Evolutionary conservation across 23 tunicate species (phyloP).

Genomic region (Styela plicata): DNA sequence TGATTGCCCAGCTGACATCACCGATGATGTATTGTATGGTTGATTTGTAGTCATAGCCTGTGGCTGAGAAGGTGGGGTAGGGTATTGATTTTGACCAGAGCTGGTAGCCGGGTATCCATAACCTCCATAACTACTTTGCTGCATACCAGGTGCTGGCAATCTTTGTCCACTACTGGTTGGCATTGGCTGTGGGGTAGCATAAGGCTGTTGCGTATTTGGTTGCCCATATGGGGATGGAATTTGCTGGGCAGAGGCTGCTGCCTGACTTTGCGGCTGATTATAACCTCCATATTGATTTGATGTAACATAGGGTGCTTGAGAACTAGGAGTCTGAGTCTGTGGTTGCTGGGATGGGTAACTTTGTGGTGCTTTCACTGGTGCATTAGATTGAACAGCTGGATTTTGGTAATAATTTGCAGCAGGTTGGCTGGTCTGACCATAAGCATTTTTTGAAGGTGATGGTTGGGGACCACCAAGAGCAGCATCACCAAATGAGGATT

Average conservation of each 20-base stretch:
- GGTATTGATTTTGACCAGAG: background rate
- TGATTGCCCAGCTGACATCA: background rate
- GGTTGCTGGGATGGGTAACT: background rate
- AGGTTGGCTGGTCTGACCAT: slow-evolving; percentile 9
- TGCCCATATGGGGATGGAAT: slow-evolving; percentile 20
- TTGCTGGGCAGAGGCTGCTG: background rate
- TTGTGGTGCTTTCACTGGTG: background rate
- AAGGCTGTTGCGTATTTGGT: slow-evolving; percentile 1
- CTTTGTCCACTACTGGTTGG: slow-evolving; percentile 14
- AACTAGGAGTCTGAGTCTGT: slow-evolving; percentile 1
- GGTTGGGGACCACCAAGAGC: slow-evolving; percentile 27
- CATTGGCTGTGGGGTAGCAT: background rate
- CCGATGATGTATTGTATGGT: slow-evolving; percentile 2
- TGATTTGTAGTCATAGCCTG: slow-evolving; percentile 16
- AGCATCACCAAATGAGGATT: slow-evolving; percentile 33
- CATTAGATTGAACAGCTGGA: slow-evolving; percentile 6
- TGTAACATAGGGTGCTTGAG: background rate
- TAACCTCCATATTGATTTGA: slow-evolving; percentile 32
- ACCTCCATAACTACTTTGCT: background rate
- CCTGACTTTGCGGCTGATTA: slow-evolving; percentile 28
- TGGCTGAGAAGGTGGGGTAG: slow-evolving; percentile 13
- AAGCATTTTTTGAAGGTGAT: background rate
- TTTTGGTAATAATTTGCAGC: slow-evolving; percentile 18
- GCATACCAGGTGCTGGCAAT: background rate
- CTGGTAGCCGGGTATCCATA: background rate